Evolutionary conservation across 2,113 vertebrate genomes (phyloP).

Genomic region (Micromys minutus): DNA sequence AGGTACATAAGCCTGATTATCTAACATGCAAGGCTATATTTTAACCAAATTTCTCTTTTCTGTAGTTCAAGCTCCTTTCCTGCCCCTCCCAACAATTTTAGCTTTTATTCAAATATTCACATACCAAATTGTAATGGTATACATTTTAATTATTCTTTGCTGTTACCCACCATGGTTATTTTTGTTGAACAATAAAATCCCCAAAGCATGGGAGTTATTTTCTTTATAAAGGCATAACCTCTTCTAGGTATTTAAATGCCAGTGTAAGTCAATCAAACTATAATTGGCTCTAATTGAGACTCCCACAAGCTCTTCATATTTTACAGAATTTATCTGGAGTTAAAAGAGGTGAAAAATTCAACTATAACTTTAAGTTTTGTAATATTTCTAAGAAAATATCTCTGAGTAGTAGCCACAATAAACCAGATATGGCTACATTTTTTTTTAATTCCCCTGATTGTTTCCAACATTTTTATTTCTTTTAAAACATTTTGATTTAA

Average conservation of each 20-base stretch:
- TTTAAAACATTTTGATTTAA: too few species aligned
- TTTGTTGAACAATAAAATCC: constrained; percentile 42
- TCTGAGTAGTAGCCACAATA: neutral
- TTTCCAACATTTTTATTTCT: neutral
- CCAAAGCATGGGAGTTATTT: constrained; percentile 32
- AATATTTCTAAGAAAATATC: constrained; percentile 20
- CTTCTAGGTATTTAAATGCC: constrained; percentile 46
- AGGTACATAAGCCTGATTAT: neutral
- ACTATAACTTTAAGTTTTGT: constrained; percentile 37
- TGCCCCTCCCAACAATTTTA: neutral
- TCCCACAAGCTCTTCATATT: constrained; percentile 66
- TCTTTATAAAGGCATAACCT: constrained; percentile 61
- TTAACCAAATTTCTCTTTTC: constrained; percentile 8
- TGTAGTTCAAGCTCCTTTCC: neutral
- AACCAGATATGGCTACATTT: neutral
- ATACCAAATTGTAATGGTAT: neutral
- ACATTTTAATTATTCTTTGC: constrained; percentile 42
- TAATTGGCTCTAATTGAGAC: constrained; percentile 73
- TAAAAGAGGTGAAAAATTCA: constrained; percentile 79
- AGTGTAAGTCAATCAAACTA: constrained; percentile 75
- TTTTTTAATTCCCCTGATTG: neutral
- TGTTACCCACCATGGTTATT: neutral
- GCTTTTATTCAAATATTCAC: neutral
- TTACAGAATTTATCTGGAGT: constrained; percentile 61
- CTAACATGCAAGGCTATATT: neutral